Evolutionary conservation across 1,140 invertebrate species (phyloP).

Genomic region (Drosophila sproati): DNA sequence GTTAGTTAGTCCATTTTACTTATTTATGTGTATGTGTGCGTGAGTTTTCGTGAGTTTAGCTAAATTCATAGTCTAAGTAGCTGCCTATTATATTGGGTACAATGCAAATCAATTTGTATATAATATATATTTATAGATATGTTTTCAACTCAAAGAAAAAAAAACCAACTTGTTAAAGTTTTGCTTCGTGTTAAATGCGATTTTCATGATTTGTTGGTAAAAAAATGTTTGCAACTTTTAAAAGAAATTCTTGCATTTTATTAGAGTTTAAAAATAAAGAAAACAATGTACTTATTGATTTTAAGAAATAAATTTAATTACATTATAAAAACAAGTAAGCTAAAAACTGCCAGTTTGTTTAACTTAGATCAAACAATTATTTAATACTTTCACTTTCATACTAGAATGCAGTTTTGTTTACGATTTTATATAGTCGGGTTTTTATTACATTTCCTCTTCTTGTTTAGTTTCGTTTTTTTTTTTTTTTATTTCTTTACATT

Average conservation of each 20-base stretch:
- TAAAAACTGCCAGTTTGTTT: not conserved
- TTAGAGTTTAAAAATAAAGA: constrained; percentile 34
- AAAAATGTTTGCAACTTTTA: constrained; percentile 37
- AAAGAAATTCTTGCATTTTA: constrained; percentile 65
- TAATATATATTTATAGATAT: constrained; percentile 40
- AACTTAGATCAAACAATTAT: constrained; percentile 20
- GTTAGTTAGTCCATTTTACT: constrained; percentile 66
- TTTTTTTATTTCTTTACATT: constrained; percentile 37
- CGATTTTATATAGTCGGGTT: constrained; percentile 21
- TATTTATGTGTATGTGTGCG: constrained; percentile 30
- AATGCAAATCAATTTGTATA: constrained; percentile 25
- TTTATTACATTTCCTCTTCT: constrained; percentile 4
- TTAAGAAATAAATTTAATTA: constrained; percentile 49
- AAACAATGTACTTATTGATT: constrained; percentile 69
- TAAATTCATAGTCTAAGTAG: constrained; percentile 3
- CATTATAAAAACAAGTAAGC: constrained; percentile 10
- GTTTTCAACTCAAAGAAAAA: constrained; percentile 46
- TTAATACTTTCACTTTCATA: constrained; percentile 46
- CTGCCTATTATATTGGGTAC: constrained; percentile 8
- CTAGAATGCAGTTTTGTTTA: constrained; percentile 35
- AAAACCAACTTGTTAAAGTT: constrained; percentile 62
- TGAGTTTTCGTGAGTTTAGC: not conserved
- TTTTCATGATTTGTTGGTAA: constrained; percentile 47
- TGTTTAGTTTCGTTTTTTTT: constrained; percentile 18
- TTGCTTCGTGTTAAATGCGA: constrained; percentile 58